Conservation (phyloP, 64 coral and sea anemone genomes). For the Dendronephthya gigantea region DNA sequence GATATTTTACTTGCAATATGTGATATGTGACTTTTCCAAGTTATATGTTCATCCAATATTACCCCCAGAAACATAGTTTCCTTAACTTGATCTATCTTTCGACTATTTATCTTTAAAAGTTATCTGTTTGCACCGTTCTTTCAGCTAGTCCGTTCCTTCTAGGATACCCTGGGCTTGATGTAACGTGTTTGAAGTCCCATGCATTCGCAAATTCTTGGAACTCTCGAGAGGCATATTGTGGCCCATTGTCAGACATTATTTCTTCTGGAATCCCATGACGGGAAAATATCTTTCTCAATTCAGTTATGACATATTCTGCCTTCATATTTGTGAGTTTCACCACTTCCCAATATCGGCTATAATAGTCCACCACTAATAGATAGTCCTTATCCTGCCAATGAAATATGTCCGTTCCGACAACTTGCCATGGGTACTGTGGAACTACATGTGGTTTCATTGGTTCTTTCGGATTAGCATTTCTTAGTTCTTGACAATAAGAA, state of each 20-base stretch:
- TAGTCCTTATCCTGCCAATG: slow-evolving; percentile 3
- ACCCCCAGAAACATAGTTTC: too few relatives aligned
- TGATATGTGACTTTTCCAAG: too few relatives aligned
- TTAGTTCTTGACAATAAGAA: too few relatives aligned
- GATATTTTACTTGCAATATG: too few relatives aligned
- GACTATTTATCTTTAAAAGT: not conserved
- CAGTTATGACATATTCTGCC: not conserved
- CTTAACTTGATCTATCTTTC: too few relatives aligned
- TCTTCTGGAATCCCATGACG: not conserved
- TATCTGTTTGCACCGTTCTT: not conserved
- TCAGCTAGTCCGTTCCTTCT: not conserved
- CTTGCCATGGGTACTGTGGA: not conserved
- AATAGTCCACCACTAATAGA: slow-evolving; percentile 22
- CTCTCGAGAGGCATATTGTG: not conserved
- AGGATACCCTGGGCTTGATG: not conserved
- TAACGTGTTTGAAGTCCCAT: slow-evolving; percentile 9
- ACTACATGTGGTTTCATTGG: not conserved
- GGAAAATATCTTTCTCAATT: not conserved
- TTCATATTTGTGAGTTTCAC: not conserved
- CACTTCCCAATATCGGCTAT: not conserved
- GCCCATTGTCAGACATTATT: slow-evolving; percentile 7
- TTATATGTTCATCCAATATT: too few relatives aligned
- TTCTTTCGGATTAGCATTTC: slow-evolving; percentile 2
- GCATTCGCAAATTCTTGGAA: not conserved
- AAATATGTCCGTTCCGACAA: not conserved